These are phyloP conservation scores for Guaruba guarouba DNA, from an alignment of 2,113 vertebrate genomes.

Conservation along the genomic window DNA sequence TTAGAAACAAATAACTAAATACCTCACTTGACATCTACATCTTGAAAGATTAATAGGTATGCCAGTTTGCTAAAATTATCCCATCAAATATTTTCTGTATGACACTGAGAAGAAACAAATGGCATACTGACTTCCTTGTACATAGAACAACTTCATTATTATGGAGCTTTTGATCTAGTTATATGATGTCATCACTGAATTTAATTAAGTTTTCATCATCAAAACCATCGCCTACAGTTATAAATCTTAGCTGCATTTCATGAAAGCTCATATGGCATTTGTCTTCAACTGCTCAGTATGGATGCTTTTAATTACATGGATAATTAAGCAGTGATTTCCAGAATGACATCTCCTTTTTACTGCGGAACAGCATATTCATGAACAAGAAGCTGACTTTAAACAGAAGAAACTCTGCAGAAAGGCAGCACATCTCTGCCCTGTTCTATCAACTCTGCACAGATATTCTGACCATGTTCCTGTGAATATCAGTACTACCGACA, in stretches of 20 bases:
- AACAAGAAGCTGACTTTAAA: background rate
- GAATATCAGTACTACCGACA: fast-evolving
- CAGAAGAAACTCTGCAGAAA: background rate
- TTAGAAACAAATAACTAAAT: background rate
- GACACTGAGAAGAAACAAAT: background rate
- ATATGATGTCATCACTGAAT: background rate
- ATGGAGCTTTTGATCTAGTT: background rate
- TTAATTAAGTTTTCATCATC: constrained; percentile 13
- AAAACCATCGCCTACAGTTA: constrained; percentile 30
- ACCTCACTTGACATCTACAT: background rate
- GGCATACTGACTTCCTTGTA: background rate
- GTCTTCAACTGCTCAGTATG: constrained; percentile 13
- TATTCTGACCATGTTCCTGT: background rate
- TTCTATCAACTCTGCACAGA: background rate
- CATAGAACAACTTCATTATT: background rate
- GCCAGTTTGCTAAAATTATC: background rate
- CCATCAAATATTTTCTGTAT: background rate
- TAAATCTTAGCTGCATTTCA: constrained; percentile 17
- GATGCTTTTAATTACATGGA: constrained; percentile 58
- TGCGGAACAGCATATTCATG: background rate
- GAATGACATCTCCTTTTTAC: background rate
- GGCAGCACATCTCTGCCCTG: background rate
- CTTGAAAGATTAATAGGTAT: background rate
- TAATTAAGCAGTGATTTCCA: constrained; percentile 47
- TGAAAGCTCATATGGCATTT: background rate